Evolutionary conservation across 2,888 invertebrate species (phyloP).

Genomic region (Steinernema hermaphroditum): DNA sequence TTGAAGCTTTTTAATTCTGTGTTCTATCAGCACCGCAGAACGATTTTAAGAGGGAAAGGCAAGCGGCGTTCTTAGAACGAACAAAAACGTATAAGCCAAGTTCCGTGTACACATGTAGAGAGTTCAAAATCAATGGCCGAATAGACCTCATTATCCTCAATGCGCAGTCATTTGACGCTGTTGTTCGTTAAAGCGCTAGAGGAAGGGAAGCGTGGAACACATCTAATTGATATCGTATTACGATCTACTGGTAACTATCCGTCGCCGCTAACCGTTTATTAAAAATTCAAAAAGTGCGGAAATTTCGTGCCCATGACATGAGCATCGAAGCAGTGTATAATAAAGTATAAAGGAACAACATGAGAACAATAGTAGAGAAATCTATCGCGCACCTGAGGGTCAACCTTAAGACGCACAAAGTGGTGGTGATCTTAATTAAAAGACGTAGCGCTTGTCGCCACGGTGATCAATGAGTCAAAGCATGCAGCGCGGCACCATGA

Average conservation of each 20-base stretch:
- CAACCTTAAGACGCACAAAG: conserved; percentile 22
- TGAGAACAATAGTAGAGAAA: background rate
- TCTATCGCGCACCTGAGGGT: conserved; percentile 12
- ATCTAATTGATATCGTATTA: conserved; percentile 17
- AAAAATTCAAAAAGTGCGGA: background rate
- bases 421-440: conserved; percentile 28
- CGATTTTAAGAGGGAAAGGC: too few relatives aligned
- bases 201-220: background rate
- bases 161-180: conserved; percentile 16
- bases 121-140: background rate
- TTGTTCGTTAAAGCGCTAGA: conserved; percentile 12
- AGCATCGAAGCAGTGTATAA: too few relatives aligned
- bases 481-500: conserved; percentile 26
- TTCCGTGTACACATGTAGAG: background rate
- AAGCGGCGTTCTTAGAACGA: too few relatives aligned
- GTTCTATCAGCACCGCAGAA: background rate
- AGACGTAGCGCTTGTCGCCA: conserved; percentile 25
- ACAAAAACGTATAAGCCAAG: too few relatives aligned
- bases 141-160: background rate
- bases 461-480: conserved; percentile 28
- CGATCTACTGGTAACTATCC: background rate
- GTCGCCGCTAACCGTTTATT: background rate
- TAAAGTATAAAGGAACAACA: background rate
- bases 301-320: background rate
- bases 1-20: conserved; percentile 14